Evolutionary conservation across 2,113 vertebrate species (phyloP).

Genomic region (Microcebus tavaratra): DNA sequence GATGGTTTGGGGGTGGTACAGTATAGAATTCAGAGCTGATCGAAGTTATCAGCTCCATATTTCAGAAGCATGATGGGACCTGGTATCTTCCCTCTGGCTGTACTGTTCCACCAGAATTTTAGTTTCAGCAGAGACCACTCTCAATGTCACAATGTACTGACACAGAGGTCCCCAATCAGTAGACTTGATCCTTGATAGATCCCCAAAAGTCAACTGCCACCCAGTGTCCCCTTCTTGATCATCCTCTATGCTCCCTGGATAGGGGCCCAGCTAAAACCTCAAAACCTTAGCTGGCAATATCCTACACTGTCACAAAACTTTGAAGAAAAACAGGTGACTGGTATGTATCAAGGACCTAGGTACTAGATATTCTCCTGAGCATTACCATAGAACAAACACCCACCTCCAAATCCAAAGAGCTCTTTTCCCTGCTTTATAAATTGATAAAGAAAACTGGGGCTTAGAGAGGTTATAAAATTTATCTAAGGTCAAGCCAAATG

Average conservation of each 20-base stretch:
- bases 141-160: background rate
- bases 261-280: background rate
- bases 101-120: background rate
- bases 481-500: background rate
- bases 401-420: background rate
- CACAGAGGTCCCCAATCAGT: background rate
- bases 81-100: background rate
- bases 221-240: background rate
- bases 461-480: background rate
- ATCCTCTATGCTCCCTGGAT: background rate
- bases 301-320: background rate
- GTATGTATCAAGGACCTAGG: background rate
- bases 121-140: background rate
- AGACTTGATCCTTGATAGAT: background rate
- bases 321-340: background rate
- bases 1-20: background rate
- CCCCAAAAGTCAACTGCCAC: background rate
- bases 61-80: background rate
- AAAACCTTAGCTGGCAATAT: background rate
- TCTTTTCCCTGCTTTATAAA: background rate
- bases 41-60: background rate
- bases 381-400: background rate
- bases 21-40: background rate
- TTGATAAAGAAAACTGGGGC: background rate
- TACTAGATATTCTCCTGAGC: background rate